Base-by-base conservation (phyloP, 37 sponge, comb jelly and placozoan species). In the Oscarella lobularis region DNA sequence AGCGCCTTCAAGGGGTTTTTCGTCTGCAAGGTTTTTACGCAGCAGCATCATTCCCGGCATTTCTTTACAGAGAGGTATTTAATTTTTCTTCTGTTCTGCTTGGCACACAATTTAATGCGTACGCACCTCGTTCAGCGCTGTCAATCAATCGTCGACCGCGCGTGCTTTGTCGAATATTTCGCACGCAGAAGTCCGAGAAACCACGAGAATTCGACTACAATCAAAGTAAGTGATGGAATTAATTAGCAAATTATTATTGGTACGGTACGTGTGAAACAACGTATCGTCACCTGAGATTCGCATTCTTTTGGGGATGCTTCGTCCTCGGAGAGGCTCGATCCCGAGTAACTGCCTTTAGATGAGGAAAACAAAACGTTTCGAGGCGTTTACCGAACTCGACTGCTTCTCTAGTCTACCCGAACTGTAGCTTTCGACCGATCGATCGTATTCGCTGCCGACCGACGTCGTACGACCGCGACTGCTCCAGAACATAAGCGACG, bases 41-140 rank as follows among this genome's bases (percentile, higher is more conserved):
- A 92, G 82, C 39, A 86, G 67, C 82, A 83, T 86, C 54, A 92
- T 71, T 55, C 87, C 93, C 3, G 93, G 86, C 93, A 92, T 92
- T 79, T 88, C 93, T 88, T 76, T 0, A 32, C 30, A 6, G 36
- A 6, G 14, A 2, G 33, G 40, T 38, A 3, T 30, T 4, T 3
- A n/a, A n/a, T n/a, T n/a, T n/a, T n/a, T n/a, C n/a, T n/a, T n/a
- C n/a, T n/a, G n/a, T n/a, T n/a, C n/a, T n/a, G n/a, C n/a, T n/a
- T n/a, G n/a, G n/a, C n/a, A n/a, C n/a, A n/a, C n/a, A n/a, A n/a
- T n/a, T n/a, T n/a, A n/a, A n/a, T n/a, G n/a, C n/a, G n/a, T n/a
- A n/a, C n/a, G n/a, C n/a, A 48, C 60, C 60, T 20, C 20, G 9
- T 48, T 48, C 60, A 48, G 60, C 9, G 60, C 20, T 48, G 20